These are phyloP conservation scores for Rotaria socialis DNA, from an alignment of 2,888 invertebrate genomes.

Conservation along the genomic window DNA sequence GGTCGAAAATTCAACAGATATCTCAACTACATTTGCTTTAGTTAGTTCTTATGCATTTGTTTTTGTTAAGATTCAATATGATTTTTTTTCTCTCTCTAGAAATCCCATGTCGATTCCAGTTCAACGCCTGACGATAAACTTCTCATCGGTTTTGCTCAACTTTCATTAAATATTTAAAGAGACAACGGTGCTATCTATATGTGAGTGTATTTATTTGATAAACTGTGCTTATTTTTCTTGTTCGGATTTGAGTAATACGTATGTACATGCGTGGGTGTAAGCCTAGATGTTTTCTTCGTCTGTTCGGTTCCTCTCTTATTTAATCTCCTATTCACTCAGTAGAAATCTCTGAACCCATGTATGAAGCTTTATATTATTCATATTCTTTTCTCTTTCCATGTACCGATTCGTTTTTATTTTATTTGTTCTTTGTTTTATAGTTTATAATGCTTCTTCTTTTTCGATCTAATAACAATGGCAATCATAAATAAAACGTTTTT, in stretches of 20 bases:
- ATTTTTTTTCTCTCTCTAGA: slow-evolving; percentile 51
- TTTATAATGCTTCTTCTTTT: background rate
- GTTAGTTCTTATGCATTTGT: background rate
- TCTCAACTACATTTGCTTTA: background rate
- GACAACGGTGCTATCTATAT: background rate
- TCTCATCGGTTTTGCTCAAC: slow-evolving; percentile 91
- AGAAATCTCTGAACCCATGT: no score
- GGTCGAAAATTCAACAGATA: background rate
- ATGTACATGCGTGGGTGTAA: no score
- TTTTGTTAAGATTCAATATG: slow-evolving; percentile 43
- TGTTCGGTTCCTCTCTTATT: background rate
- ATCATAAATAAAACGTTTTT: background rate
- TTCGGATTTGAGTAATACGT: no score
- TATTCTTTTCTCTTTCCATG: background rate
- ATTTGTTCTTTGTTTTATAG: background rate
- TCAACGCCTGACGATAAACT: slow-evolving; percentile 88
- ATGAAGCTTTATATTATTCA: background rate
- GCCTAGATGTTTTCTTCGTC: background rate
- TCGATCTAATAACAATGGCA: background rate
- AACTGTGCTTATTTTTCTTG: background rate
- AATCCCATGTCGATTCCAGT: slow-evolving; percentile 64
- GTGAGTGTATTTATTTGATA: slow-evolving; percentile 17
- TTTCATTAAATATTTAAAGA: slow-evolving; percentile 68
- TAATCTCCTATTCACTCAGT: background rate
- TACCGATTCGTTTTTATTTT: background rate